A percentile compares a stretch with the other conserved stretches of the same genome.
These are phyloP conservation scores for Drosophila kambysellisi DNA, from an alignment of 2,888 invertebrate genomes.

Conservation along the genomic window DNA sequence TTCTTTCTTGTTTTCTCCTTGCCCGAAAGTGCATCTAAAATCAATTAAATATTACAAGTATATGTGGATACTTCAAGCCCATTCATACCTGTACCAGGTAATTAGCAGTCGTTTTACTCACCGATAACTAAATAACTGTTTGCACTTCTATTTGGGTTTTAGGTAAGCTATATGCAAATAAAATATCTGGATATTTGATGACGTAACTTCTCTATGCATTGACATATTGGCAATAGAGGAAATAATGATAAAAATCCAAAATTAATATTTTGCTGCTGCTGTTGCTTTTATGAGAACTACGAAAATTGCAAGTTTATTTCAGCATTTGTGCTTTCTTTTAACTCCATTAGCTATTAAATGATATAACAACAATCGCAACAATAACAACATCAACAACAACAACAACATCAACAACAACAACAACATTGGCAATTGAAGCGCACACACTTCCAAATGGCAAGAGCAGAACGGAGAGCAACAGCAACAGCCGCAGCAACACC, in stretches of 20 bases:
- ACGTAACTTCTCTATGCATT: neutral
- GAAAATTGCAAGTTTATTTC: slow-evolving; percentile 1
- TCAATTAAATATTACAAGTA: too few species aligned
- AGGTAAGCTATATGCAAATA: neutral
- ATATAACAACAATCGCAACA: slow-evolving; percentile 16
- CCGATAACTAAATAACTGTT: neutral
- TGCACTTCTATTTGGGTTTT: neutral
- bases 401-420: slow-evolving; percentile 1
- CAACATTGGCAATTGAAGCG: slow-evolving; percentile 34
- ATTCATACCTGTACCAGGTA: neutral
- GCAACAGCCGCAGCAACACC: slow-evolving; percentile 7
- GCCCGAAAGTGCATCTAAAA: too few species aligned
- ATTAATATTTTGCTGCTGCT: slow-evolving; percentile 16
- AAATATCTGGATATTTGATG: neutral
- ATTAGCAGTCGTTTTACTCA: neutral
- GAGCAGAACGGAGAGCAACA: slow-evolving; percentile 18
- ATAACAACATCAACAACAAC: neutral
- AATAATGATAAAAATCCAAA: neutral
- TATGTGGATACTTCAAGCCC: neutral
- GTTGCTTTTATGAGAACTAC: neutral
- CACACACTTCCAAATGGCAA: slow-evolving; percentile 31
- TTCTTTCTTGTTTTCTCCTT: too few species aligned
- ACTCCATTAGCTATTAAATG: slow-evolving; percentile 15
- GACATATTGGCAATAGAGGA: neutral
- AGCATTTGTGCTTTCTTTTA: slow-evolving; percentile 24